Percentiles rank a stretch among this genome's conserved stretches.
Evolutionary conservation across 64 coral and sea anemone genomes (phyloP).

Genomic region (Montipora sp.): DNA sequence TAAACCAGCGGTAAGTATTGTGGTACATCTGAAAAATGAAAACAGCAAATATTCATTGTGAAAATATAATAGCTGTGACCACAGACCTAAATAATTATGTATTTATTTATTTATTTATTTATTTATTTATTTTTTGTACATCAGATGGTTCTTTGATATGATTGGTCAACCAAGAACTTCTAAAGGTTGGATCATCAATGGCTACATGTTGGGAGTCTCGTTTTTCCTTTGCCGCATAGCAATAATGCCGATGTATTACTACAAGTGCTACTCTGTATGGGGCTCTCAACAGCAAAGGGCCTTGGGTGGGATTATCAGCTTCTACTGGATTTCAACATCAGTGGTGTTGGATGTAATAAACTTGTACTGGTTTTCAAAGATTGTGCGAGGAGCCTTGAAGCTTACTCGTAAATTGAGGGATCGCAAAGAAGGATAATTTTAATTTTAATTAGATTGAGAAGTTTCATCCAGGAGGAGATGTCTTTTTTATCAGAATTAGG

Average conservation of each 20-base stretch:
- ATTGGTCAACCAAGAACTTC: conserved; percentile 65
- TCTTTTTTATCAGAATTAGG: no score
- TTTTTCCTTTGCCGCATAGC: conserved; percentile 86
- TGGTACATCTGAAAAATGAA: neutral
- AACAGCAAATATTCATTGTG: no score
- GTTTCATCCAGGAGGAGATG: no score
- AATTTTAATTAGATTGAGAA: neutral
- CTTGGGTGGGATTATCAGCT: conserved; percentile 63
- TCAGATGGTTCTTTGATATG: conserved; percentile 88
- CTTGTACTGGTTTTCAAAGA: conserved; percentile 95
- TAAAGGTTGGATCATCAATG: conserved; percentile 73
- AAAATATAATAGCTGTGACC: no score
- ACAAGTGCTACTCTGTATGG: conserved; percentile 78
- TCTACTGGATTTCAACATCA: conserved; percentile 83
- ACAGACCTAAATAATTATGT: no score
- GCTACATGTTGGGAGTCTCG: conserved; percentile 66
- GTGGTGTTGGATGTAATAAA: conserved; percentile 83
- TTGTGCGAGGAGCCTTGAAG: conserved; percentile 85
- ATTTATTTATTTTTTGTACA: neutral
- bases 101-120: no score
- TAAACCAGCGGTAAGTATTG: conserved; percentile 84
- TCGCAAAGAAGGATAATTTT: conserved; percentile 3
- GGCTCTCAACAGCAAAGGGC: conserved; percentile 35
- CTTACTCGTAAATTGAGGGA: conserved; percentile 59
- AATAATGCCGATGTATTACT: conserved; percentile 93